phyloP scores from a whole-genome alignment of 92 coral and sea anemone species.

The Palythoa heliodiscus region DNA sequence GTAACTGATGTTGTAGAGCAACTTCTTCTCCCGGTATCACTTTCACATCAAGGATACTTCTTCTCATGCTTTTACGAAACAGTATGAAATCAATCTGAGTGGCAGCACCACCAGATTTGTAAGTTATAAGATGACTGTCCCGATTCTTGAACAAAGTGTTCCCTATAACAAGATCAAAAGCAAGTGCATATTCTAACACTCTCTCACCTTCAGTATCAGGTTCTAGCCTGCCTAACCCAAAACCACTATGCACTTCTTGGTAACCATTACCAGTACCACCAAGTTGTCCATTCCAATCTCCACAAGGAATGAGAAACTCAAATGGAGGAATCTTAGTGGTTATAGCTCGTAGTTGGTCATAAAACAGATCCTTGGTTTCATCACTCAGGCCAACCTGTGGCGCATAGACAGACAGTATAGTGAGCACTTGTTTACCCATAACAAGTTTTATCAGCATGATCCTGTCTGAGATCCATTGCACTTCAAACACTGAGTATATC shows the following conservation, averaged over 20 bases:
- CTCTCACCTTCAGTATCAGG: no score
- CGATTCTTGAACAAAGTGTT: slow-evolving; percentile 47
- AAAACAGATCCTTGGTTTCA: no score
- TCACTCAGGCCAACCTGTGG: no score
- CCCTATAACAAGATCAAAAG: slow-evolving; percentile 29
- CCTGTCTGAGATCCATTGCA: background rate
- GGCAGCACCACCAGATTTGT: no score
- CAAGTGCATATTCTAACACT: no score
- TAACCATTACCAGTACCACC: slow-evolving; percentile 40
- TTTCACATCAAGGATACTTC: no score
- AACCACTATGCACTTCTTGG: slow-evolving; percentile 55
- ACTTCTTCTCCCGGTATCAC: slow-evolving; percentile 49
- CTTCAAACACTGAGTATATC: background rate
- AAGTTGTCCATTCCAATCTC: slow-evolving; percentile 51
- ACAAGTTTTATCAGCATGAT: no score
- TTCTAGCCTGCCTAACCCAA: no score
- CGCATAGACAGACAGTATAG: no score
- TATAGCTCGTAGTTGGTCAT: no score
- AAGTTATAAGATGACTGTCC: slow-evolving; percentile 42
- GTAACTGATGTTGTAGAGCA: slow-evolving; percentile 36
- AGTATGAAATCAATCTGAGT: no score
- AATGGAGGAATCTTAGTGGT: slow-evolving; percentile 35
- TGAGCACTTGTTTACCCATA: slow-evolving; percentile 25
- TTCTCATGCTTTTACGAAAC: no score
- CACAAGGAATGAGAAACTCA: slow-evolving; percentile 35